These are phyloP conservation scores for Delphinapterus leucas DNA, from an alignment of 2,113 vertebrate genomes.

Conservation along the genomic window DNA sequence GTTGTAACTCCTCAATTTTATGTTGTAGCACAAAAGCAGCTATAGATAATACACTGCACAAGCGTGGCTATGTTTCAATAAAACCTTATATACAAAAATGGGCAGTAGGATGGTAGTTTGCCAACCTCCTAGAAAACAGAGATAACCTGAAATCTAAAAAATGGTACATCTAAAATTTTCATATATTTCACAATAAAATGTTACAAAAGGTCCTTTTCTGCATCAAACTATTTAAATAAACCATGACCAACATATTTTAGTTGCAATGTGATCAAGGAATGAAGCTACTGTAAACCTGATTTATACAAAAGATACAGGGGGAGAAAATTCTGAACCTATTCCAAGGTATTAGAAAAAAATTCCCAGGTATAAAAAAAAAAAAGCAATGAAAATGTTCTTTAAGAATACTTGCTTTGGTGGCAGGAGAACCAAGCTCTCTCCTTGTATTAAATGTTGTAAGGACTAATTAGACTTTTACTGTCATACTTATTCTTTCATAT, in stretches of 20 bases:
- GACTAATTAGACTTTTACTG: not conserved
- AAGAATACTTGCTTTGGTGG: not conserved
- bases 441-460: not conserved
- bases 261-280: not conserved
- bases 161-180: not conserved
- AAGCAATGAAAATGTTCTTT: not conserved
- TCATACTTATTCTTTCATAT: not conserved
- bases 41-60: not conserved
- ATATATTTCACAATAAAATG: not conserved
- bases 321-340: not conserved
- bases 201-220: not conserved
- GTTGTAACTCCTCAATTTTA: not conserved
- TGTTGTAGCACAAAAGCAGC: not conserved
- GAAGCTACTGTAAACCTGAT: not conserved
- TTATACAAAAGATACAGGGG: not conserved
- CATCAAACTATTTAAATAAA: not conserved
- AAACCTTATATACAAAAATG: not conserved
- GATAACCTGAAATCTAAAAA: not conserved
- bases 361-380: not conserved
- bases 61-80: not conserved
- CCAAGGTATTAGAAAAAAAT: not conserved
- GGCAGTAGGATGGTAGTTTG: not conserved
- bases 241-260: not conserved
- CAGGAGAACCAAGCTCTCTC: not conserved
- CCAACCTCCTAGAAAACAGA: not conserved